Base-by-base conservation (phyloP, 1,140 invertebrate species). In the Brachionus koreanus region DNA sequence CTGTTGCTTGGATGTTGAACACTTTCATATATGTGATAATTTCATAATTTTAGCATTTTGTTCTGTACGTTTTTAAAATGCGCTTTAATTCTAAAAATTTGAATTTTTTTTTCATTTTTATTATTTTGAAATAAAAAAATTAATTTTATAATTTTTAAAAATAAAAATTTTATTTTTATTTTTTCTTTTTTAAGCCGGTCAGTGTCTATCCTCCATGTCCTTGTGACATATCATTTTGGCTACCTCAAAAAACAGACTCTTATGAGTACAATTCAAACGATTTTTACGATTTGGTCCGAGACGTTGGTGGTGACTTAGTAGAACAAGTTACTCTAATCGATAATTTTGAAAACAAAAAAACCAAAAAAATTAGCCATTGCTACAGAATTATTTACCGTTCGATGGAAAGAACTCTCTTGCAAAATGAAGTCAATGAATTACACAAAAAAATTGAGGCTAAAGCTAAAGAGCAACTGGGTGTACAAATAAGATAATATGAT, bases 171-270 rank as follows among this genome's bases (percentile, higher is more conserved):
- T n/a, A n/a, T n/a, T n/a, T n/a, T n/a, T n/a, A n/a, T n/a, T n/a
- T 69, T 83, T 85, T 46, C 19, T 49, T 65, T 69, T 94, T 93
- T 84, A 91, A 95, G 91, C 90, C 93, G 2, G 89, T 99, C 3
- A 98, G 96, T 85, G 87, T 91, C 35, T 95, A 92, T 89, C 96
- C 97, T 1, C 94, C 93, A 85, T 96, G 95, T 86, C 90, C 85
- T 25, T 97, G 95, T 90, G 97, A 99, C 87, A 91, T 99, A 10
- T 98, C 97, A 81, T 99, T 99, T 87, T 99, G 96, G 96, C 87
- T 99, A 23, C 94, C 95, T 0, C 42, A 74, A 29, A 42, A 10
- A 46, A 61, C 12, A 19, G 84, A 91, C 12, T 88, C 10, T 10
- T 49, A 35, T 16, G 86, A 88, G 35, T 98, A 92, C 88, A 91